Percentiles rank a stretch among this genome's conserved stretches.
Evolutionary conservation across 2,888 invertebrate species (phyloP).

Genomic region (Cerastoderma edule): DNA sequence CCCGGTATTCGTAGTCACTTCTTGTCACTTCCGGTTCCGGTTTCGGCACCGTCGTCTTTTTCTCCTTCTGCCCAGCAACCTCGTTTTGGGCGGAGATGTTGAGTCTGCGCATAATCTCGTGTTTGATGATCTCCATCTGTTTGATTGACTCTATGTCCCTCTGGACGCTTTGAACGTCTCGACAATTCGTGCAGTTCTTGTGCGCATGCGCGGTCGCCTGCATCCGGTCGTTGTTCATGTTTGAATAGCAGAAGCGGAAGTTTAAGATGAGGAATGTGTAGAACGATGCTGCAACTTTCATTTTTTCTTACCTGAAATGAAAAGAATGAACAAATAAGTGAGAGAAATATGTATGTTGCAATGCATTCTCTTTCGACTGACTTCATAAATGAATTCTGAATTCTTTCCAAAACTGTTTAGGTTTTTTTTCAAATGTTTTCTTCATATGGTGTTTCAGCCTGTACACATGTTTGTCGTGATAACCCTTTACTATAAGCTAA

Average conservation of each 20-base stretch:
- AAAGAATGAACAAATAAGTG: too few relatives aligned
- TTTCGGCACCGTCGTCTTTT: background rate
- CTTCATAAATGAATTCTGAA: too few relatives aligned
- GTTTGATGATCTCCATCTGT: slow-evolving; percentile 6
- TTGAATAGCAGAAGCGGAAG: slow-evolving; percentile 1
- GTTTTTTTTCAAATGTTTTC: too few relatives aligned
- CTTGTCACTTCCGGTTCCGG: slow-evolving; percentile 17
- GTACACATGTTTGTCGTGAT: too few relatives aligned
- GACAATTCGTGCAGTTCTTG: slow-evolving; percentile 14
- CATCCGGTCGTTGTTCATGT: background rate
- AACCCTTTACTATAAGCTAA: too few relatives aligned
- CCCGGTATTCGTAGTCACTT: slow-evolving; percentile 1
- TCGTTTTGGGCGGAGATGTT: background rate
- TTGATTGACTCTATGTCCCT: slow-evolving; percentile 1
- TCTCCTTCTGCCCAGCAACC: background rate
- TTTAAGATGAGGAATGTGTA: slow-evolving; percentile 20
- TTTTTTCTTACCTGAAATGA: slow-evolving; percentile 16
- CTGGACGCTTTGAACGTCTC: slow-evolving; percentile 2
- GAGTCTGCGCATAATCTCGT: slow-evolving; percentile 7
- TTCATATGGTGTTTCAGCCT: too few relatives aligned
- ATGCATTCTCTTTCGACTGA: too few relatives aligned
- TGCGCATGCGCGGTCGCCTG: background rate
- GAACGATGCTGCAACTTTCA: slow-evolving; percentile 1
- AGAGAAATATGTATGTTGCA: too few relatives aligned
- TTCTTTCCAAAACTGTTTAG: too few relatives aligned